Evolutionary conservation across 2,888 invertebrate genomes (phyloP), one percentile per base, ranked within the genome.

Genomic region (Lysandra bellargus): DNA sequence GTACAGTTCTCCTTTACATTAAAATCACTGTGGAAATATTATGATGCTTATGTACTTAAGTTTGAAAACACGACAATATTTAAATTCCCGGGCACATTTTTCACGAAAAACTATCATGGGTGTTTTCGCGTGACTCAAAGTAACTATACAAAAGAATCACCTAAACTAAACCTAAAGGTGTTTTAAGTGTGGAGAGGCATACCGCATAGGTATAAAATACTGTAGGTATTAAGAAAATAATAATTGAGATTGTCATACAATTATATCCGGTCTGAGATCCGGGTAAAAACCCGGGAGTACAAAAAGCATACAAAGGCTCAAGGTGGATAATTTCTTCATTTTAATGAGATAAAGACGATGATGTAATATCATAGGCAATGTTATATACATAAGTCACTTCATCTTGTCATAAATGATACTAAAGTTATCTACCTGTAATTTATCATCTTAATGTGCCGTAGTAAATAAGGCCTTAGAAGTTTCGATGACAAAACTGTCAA

Each of bases 221-320:
- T 49, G 49, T 49, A 49, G 9, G 9, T 23, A 23, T 23, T 49
- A 49, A 49, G 49, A 49, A 49, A 49, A 49, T 9, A 49, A 49
- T 9, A 57, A 57, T 57, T 57, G 4, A 57, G 4, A 57, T 57
- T 17, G 17, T 57, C 17, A 17, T 17, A 57, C 69, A 14, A 9
- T 69, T 37, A 33, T 5, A 69, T 69, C 69, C 69, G 69, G 69
- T 14, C 17, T 17, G 14, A 69, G 33, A 37, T 69, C 69, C 33
- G 69, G 69, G 69, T 69, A 37, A 33, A 69, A 23, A 33, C 69
- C 33, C 14, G 14, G 64, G 6, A 69, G 33, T 69, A 69, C 17
- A 69, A 69, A 69, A 69, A 69, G 64, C 33, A 37, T 69, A 69
- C 69, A 37, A 33, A 69, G 30, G 69, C 30, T 69, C 69, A 33